phyloP scores from a whole-genome alignment of 2,113 vertebrate species.

The Lates calcarifer region DNA sequence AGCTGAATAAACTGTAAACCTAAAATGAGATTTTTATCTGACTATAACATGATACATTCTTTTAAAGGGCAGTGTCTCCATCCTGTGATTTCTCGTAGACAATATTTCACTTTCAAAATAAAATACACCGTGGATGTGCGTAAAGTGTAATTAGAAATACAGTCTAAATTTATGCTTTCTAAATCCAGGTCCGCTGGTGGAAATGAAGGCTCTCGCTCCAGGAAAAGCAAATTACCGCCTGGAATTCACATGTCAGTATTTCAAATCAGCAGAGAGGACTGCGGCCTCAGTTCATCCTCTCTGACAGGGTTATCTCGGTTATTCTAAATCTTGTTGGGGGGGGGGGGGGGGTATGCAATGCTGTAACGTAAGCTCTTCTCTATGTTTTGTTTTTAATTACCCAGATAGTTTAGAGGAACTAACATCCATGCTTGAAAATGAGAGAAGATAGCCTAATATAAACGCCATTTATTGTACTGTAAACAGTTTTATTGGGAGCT shows the following conservation, averaged over 20 bases:
- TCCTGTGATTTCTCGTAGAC: background rate
- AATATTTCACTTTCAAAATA: constrained; percentile 33
- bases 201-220: constrained; percentile 39
- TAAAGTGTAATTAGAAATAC: constrained; percentile 45
- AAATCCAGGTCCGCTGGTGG: constrained; percentile 23
- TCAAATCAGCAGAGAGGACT: background rate
- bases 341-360: background rate
- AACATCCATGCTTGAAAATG: background rate
- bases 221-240: constrained; percentile 36
- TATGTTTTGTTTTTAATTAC: constrained; percentile 14
- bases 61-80: background rate
- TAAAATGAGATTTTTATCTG: background rate
- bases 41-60: background rate
- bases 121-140: constrained; percentile 14
- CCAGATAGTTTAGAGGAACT: background rate
- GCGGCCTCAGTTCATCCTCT: background rate
- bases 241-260: constrained; percentile 43
- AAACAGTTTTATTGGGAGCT: constrained; percentile 33
- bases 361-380: background rate
- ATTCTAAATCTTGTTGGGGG: background rate
- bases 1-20: no score
- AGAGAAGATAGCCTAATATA: background rate
- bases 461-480: constrained; percentile 27
- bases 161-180: constrained; percentile 22
- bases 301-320: background rate